Evolutionary conservation across 2,888 invertebrate species (phyloP), one percentile per base, ranked within the genome.

Genomic region (Ectropis crepuscularia): DNA sequence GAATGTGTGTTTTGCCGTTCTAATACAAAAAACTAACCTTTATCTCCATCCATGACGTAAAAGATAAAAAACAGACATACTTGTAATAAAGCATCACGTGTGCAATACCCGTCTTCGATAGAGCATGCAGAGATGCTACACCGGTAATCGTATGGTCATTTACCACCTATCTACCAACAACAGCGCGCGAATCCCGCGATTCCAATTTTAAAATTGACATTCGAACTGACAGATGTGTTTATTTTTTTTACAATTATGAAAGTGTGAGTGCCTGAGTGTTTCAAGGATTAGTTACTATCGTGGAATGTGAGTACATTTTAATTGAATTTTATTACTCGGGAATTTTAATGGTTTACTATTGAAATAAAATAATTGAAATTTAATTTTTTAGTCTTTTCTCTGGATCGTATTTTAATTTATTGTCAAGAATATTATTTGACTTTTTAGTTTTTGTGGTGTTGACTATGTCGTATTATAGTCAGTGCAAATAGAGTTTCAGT

Each of bases 121-220:
- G 50, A 63, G 50, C 63, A 59, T 63, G 63, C 48, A 55, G 76
- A 79, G 76, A 79, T 79, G 78, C 69, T 55, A 50, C 47, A 73
- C 82, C 85, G 86, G 84, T 85, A 86, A 76, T 77, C 73, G 74
- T 81, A 78, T 86, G 87, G 86, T 84, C 89, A 89, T 86, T 90
- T 86, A 84, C 81, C 78, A 83, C 79, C 80, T 77, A 77, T 78
- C 81, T 77, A 82, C 81, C 85, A 79, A 78, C 80, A 81, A 82
- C 85, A 80, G 78, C 85, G 87, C 85, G 82, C 81, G 78, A 79
- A 81, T 53, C 37, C 49, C 53, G 59, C 45, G 50, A 9, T 63
- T 63, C 63, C 47, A 76, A 69, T 76, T 68, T 67, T 67, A 65
- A 65, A 58, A 61, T 64, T 65, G 66, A 68, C 69, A 65, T 53